Evolutionary conservation across 2,888 invertebrate species (phyloP).

Genomic region (Villa cingulata): DNA sequence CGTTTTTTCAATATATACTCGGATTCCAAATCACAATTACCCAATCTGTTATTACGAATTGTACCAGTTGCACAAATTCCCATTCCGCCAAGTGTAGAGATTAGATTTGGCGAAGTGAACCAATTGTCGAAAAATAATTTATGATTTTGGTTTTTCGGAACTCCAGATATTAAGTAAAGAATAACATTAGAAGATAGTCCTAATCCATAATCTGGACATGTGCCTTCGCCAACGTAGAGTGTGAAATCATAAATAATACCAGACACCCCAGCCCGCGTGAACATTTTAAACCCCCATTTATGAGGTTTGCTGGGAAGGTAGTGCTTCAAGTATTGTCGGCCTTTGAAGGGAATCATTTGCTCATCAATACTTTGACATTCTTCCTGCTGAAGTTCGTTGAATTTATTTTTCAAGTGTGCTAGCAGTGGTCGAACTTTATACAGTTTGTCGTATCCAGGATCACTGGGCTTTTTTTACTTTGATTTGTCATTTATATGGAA

Average conservation of each 20-base stretch:
- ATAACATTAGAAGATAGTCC: constrained; percentile 5
- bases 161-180: constrained; percentile 1
- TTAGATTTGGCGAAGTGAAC: too few relatives aligned
- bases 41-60: too few relatives aligned
- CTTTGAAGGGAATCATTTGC: constrained; percentile 1
- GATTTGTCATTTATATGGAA: constrained; percentile 4
- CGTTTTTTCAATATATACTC: too few relatives aligned
- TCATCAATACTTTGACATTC: neutral
- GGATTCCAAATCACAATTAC: too few relatives aligned
- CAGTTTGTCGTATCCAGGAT: neutral
- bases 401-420: neutral
- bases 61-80: too few relatives aligned
- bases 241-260: constrained; percentile 1
- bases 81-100: too few relatives aligned
- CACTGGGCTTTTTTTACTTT: neutral
- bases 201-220: constrained; percentile 2
- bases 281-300: constrained; percentile 8
- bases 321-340: constrained; percentile 3
- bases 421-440: neutral
- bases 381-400: neutral
- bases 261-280: constrained; percentile 3
- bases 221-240: constrained; percentile 4
- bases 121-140: constrained; percentile 5
- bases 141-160: constrained; percentile 2
- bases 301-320: constrained; percentile 6